Conservation (phyloP, 2,888 invertebrate genomes). For the Hemaris fuciformis region DNA sequence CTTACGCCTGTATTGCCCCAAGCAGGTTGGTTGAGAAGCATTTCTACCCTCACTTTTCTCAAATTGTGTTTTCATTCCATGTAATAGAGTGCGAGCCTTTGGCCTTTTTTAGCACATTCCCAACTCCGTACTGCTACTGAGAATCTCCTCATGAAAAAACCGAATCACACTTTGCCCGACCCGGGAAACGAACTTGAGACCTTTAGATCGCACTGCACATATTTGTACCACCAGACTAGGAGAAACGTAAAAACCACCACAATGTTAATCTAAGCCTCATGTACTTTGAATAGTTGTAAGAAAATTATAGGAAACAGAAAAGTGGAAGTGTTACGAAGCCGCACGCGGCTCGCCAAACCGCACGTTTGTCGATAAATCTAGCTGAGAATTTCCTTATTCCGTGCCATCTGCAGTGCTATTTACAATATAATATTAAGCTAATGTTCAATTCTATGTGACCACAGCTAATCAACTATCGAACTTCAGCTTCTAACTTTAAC, state of each 20-base stretch:
- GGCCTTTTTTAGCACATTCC: too few relatives aligned
- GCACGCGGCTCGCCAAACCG: conserved; percentile 10
- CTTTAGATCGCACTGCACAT: too few relatives aligned
- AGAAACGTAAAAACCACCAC: neutral
- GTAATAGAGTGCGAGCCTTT: too few relatives aligned
- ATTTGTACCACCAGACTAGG: too few relatives aligned
- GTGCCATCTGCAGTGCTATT: conserved; percentile 45
- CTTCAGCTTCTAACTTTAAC: neutral
- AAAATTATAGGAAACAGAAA: conserved; percentile 5
- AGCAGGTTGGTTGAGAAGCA: too few relatives aligned
- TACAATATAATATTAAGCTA: conserved; percentile 43
- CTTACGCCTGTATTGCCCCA: too few relatives aligned
- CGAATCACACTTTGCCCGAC: too few relatives aligned
- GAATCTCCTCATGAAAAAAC: too few relatives aligned
- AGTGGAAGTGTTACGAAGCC: conserved; percentile 9
- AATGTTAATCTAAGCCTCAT: neutral
- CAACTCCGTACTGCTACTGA: too few relatives aligned
- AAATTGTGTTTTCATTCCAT: too few relatives aligned
- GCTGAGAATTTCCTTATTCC: conserved; percentile 58
- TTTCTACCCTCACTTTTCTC: too few relatives aligned
- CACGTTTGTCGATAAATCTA: conserved; percentile 13
- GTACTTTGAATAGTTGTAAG: neutral
- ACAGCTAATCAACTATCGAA: neutral
- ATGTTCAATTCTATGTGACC: neutral
- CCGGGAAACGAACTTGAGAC: too few relatives aligned